Conservation (phyloP, 2,888 invertebrate genomes). For the Tipula vernalis region DNA sequence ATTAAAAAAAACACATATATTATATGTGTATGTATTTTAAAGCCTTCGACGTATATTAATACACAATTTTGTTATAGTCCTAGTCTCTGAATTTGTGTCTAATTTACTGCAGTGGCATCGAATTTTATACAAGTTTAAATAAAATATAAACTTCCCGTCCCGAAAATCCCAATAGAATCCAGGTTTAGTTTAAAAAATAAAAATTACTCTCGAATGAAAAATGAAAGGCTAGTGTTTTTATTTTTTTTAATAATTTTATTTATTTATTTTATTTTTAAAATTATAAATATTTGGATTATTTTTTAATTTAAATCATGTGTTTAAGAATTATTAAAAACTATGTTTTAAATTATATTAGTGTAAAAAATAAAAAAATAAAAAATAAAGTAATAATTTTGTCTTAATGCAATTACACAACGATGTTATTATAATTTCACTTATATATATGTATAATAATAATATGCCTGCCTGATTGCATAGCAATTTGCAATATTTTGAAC, state of each 20-base stretch:
- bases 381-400: not conserved
- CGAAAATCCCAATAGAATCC: not conserved
- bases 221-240: not conserved
- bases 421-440: not conserved
- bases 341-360: not conserved
- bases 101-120: not conserved
- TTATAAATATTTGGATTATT: not conserved
- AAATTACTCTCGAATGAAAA: not conserved
- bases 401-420: not conserved
- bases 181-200: not conserved
- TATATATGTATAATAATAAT: not conserved
- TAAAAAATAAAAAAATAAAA: not conserved
- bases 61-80: not conserved
- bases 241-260: not conserved
- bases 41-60: not conserved
- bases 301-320: not conserved
- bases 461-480: not conserved
- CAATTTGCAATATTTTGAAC: not conserved
- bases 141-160: not conserved
- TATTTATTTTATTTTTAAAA: not conserved
- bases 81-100: not conserved
- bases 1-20: too few species aligned
- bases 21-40: not conserved
- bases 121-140: not conserved
- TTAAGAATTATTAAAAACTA: not conserved